Evolutionary conservation across 2,797 vertebrate genomes (phyloP).

Genomic region (Halcyon chelicuti): DNA sequence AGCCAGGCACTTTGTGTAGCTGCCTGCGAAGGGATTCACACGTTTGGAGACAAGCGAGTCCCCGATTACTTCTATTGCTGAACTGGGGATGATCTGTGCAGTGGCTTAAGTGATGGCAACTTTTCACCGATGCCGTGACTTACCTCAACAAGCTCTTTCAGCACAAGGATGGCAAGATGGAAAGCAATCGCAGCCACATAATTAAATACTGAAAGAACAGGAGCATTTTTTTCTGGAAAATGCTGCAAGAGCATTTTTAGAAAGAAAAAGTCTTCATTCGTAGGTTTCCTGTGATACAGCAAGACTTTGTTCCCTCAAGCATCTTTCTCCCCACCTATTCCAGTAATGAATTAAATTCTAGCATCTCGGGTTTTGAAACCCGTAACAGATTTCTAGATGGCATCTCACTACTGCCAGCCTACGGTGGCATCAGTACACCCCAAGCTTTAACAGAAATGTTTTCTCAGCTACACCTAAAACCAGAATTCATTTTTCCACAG

Average conservation of each 20-base stretch:
- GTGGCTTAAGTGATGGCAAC: background rate
- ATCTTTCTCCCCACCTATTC: background rate
- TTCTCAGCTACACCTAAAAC: background rate
- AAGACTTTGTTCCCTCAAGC: background rate
- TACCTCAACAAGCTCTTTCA: background rate
- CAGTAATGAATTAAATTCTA: background rate
- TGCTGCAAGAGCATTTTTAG: background rate
- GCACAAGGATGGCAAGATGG: background rate
- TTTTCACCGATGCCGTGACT: background rate
- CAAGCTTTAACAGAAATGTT: background rate
- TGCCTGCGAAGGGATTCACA: background rate
- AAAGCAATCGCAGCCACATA: background rate
- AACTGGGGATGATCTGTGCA: background rate
- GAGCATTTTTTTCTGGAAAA: background rate
- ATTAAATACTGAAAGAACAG: background rate
- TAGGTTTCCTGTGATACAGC: background rate
- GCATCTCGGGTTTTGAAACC: background rate
- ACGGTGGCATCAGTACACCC: background rate
- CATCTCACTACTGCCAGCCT: background rate
- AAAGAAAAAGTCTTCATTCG: background rate
- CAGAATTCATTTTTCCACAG: background rate
- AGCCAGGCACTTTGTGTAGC: accelerated
- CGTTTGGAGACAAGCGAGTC: background rate
- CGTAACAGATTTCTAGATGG: background rate
- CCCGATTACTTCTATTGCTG: background rate